These are phyloP conservation scores for Dendrolimus pini DNA, from an alignment of 2,888 invertebrate species.

Conservation along the genomic window DNA sequence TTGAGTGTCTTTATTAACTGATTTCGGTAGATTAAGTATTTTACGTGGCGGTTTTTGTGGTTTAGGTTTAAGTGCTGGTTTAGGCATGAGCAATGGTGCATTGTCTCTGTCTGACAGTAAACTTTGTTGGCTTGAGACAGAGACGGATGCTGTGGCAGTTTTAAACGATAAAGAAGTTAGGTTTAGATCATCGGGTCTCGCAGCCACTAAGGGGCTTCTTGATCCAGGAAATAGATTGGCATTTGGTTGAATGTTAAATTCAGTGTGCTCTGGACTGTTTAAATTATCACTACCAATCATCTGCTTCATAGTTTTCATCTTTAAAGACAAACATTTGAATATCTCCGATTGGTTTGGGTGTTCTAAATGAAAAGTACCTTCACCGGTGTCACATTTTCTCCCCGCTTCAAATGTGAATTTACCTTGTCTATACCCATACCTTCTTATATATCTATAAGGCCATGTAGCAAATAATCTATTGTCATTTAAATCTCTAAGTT, in stretches of 20 bases:
- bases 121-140: constrained; percentile 59
- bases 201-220: constrained; percentile 85
- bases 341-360: constrained; percentile 90
- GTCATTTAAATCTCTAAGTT: constrained; percentile 81
- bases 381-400: constrained; percentile 90
- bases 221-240: constrained; percentile 89
- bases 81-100: constrained; percentile 65
- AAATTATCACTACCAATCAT: constrained; percentile 82
- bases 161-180: constrained; percentile 65
- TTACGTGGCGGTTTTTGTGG: constrained; percentile 80
- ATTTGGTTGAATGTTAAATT: constrained; percentile 83
- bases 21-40: constrained; percentile 63
- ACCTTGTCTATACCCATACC: constrained; percentile 90
- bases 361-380: constrained; percentile 88
- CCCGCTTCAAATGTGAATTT: constrained; percentile 94
- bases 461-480: constrained; percentile 83
- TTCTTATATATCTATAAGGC: constrained; percentile 89
- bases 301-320: constrained; percentile 93
- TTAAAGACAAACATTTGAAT: constrained; percentile 86
- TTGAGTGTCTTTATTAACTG: constrained; percentile 44
- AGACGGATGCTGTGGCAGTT: constrained; percentile 53
- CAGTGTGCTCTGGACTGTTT: constrained; percentile 81
- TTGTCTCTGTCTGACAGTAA: constrained; percentile 53
- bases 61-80: constrained; percentile 78
- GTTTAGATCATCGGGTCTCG: constrained; percentile 66